Evolutionary conservation across 2,113 vertebrate species (phyloP).

Genomic region (Azemiops feae): DNA sequence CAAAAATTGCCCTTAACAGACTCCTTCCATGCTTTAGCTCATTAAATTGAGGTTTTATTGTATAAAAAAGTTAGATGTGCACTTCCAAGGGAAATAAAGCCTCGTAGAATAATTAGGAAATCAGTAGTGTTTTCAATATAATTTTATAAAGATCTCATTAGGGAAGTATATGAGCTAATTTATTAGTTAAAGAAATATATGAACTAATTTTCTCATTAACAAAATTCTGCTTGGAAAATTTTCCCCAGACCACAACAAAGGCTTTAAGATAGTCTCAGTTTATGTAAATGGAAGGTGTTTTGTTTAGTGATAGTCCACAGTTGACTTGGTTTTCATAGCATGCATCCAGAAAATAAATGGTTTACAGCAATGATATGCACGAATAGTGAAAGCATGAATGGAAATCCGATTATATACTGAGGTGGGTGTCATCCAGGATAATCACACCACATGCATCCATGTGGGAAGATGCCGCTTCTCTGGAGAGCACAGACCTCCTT

Average conservation of each 20-base stretch:
- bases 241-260: background rate
- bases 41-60: background rate
- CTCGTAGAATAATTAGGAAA: background rate
- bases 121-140: background rate
- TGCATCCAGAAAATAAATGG: background rate
- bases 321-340: background rate
- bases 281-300: background rate
- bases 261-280: background rate
- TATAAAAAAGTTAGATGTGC: background rate
- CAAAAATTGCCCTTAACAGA: background rate
- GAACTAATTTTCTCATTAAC: background rate
- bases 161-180: background rate
- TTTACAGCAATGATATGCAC: background rate
- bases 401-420: background rate
- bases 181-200: background rate
- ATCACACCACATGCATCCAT: background rate
- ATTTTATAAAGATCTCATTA: background rate
- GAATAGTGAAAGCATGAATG: background rate
- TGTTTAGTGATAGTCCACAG: background rate
- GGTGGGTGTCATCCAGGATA: background rate
- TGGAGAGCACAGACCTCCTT: background rate
- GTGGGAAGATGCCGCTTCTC: background rate
- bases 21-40: background rate
- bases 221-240: background rate
- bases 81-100: background rate